Evolutionary conservation across 2,888 invertebrate species (phyloP).

Genomic region (Tachystola acroxantha): DNA sequence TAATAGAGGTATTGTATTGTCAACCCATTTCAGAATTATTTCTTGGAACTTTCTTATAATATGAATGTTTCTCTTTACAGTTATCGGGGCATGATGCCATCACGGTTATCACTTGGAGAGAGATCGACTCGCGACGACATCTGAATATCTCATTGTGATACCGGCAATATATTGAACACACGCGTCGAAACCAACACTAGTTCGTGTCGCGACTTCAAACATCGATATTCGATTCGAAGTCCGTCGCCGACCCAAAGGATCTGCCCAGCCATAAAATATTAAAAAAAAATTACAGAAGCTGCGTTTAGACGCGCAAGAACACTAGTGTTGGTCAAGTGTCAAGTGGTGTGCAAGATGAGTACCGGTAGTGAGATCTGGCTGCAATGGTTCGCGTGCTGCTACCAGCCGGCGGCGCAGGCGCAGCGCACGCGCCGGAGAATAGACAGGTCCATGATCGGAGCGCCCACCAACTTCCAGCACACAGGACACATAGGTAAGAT

Average conservation of each 20-base stretch:
- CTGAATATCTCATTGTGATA: slow-evolving; percentile 23
- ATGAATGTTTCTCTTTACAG: slow-evolving; percentile 48
- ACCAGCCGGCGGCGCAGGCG: slow-evolving; percentile 87
- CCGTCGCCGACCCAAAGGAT: slow-evolving; percentile 12
- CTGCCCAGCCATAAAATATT: not conserved
- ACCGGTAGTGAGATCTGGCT: slow-evolving; percentile 92
- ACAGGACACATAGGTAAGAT: slow-evolving; percentile 82
- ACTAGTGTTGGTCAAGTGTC: slow-evolving; percentile 21
- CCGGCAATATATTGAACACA: slow-evolving; percentile 18
- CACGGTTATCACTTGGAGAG: slow-evolving; percentile 46
- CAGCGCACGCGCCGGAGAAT: slow-evolving; percentile 86
- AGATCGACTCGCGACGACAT: slow-evolving; percentile 38
- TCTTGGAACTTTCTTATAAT: slow-evolving; percentile 19
- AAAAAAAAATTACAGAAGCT: slow-evolving; percentile 9
- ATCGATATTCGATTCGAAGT: slow-evolving; percentile 30
- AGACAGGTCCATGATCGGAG: slow-evolving; percentile 96
- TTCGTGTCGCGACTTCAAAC: slow-evolving; percentile 23
- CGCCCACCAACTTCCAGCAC: slow-evolving; percentile 97
- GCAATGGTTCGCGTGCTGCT: slow-evolving; percentile 95
- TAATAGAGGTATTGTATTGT: no score
- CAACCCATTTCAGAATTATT: not conserved
- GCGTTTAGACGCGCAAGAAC: slow-evolving; percentile 22
- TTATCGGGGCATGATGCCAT: slow-evolving; percentile 61
- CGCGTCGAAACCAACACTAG: slow-evolving; percentile 23
- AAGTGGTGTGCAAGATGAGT: slow-evolving; percentile 70